Conservation (phyloP, 1,140 invertebrate genomes). For the Diploscapter pachys region DNA sequence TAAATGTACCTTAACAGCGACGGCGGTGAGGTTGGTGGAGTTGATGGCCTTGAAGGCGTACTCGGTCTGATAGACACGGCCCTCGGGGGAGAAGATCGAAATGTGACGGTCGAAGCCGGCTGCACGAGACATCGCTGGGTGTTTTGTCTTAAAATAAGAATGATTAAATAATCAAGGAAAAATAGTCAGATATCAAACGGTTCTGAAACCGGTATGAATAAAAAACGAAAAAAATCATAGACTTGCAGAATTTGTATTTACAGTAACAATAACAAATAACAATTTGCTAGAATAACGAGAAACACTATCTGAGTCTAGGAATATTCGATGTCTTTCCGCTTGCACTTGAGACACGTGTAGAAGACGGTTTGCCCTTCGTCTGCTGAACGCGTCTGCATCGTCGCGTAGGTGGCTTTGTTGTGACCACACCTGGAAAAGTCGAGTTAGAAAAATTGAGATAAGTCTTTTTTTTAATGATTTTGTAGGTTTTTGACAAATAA, state of each 20-base stretch:
- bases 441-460: background rate
- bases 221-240: too few relatives aligned
- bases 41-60: conserved; percentile 99
- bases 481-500: background rate
- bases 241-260: too few relatives aligned
- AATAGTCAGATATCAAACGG: background rate
- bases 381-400: conserved; percentile 85
- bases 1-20: conserved; percentile 72
- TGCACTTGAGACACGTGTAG: conserved; percentile 91
- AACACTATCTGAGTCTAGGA: conserved; percentile 35
- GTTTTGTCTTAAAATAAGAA: background rate
- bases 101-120: conserved; percentile 99
- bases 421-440: conserved; percentile 69
- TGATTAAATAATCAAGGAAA: background rate
- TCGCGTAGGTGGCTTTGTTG: conserved; percentile 88
- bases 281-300: background rate
- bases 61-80: conserved; percentile 84
- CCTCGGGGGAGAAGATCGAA: conserved; percentile 99
- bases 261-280: conserved; percentile 27
- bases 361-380: conserved; percentile 99
- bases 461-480: background rate
- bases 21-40: conserved; percentile 94
- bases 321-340: conserved; percentile 65
- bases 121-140: conserved; percentile 79
- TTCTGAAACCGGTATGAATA: too few relatives aligned